Conservation (phyloP, 2,888 invertebrate genomes). For the Microctonus aethiopoides region DNA sequence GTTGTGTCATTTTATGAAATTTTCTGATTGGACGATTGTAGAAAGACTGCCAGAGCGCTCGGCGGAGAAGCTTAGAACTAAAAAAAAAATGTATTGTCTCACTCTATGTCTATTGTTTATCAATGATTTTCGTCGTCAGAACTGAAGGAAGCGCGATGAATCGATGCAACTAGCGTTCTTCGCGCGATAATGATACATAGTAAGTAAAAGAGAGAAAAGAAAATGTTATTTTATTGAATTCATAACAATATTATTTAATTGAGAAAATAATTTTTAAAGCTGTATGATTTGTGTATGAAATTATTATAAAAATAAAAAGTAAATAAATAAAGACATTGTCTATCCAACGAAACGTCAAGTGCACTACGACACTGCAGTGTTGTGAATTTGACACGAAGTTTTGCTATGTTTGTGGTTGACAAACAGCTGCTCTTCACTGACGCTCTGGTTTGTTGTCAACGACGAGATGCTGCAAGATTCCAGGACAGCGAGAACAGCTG, state of each 20-base stretch:
- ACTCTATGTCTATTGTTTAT: background rate
- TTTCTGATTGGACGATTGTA: background rate
- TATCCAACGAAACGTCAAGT: constrained; percentile 10
- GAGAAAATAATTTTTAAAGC: background rate
- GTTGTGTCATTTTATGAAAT: background rate
- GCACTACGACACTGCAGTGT: constrained; percentile 6
- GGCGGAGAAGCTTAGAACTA: background rate
- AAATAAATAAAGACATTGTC: too few relatives aligned
- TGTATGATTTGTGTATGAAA: background rate
- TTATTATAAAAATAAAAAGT: background rate
- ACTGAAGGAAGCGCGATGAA: constrained; percentile 27
- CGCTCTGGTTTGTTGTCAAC: constrained; percentile 20
- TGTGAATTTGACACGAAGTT: constrained; percentile 7
- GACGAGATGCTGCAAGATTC: constrained; percentile 39
- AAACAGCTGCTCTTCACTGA: constrained; percentile 24
- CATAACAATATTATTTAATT: background rate
- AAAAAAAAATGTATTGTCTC: background rate
- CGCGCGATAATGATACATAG: constrained; percentile 29
- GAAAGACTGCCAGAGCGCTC: constrained; percentile 17
- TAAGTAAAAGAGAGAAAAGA: background rate
- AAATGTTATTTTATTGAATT: background rate
- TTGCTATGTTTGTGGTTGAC: constrained; percentile 33
- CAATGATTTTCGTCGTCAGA: constrained; percentile 16
- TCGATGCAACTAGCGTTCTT: constrained; percentile 30
- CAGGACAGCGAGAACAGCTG: constrained; percentile 30